These are phyloP conservation scores for Peromyscus nudipes DNA, from an alignment of 2,797 vertebrate genomes.

Conservation along the genomic window DNA sequence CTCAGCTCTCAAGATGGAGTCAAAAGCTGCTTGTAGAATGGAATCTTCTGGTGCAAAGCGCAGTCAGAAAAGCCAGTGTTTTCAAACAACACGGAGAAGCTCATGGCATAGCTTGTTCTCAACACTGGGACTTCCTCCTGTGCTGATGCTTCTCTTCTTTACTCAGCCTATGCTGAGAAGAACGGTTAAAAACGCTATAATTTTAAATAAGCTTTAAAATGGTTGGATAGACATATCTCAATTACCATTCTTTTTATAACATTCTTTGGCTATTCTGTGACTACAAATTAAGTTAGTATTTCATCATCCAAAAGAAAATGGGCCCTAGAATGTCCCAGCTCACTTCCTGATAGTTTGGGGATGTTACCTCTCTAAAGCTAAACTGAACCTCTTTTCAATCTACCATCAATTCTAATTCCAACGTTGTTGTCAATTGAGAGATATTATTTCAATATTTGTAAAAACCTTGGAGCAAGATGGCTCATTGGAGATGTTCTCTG, in stretches of 20 bases:
- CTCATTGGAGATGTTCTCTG: background rate
- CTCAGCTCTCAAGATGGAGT: background rate
- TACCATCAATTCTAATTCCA: background rate
- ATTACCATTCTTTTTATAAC: background rate
- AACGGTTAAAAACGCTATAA: background rate
- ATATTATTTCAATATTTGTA: background rate
- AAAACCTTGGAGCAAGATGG: background rate
- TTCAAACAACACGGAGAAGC: background rate
- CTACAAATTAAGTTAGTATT: background rate
- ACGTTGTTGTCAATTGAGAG: background rate
- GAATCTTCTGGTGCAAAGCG: background rate
- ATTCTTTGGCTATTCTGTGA: background rate
- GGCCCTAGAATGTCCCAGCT: rapidly evolving
- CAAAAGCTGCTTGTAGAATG: background rate
- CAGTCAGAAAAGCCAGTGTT: background rate
- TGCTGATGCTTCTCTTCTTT: background rate
- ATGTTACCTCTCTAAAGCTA: background rate
- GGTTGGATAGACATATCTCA: background rate
- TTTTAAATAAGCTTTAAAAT: conserved; percentile 3
- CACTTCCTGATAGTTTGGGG: rapidly evolving
- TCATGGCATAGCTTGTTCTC: background rate
- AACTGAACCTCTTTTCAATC: background rate
- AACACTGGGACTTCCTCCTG: rapidly evolving
- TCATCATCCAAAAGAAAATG: background rate
- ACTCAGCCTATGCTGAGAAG: background rate